phyloP scores from a whole-genome alignment of 2,113 vertebrate species.

The Eidolon helvum region DNA sequence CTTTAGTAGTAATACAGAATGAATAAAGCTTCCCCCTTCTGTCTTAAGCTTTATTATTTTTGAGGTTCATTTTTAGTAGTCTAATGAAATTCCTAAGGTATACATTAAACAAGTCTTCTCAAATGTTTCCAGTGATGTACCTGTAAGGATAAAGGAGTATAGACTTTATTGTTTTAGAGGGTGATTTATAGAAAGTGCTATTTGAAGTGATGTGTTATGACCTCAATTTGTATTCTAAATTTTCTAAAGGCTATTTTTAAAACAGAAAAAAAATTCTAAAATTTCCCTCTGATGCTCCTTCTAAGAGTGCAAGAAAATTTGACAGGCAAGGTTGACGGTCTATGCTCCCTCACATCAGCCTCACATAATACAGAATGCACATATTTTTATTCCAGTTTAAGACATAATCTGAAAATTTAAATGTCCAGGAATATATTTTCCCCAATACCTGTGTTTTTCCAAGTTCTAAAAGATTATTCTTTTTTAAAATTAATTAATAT shows the following conservation, averaged over 20 bases:
- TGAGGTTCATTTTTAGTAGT: not conserved
- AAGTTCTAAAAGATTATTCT: not conserved
- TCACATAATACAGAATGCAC: not conserved
- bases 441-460: not conserved
- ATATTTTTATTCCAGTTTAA: not conserved
- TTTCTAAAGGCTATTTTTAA: not conserved
- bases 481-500: too few relatives aligned
- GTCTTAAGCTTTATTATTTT: not conserved
- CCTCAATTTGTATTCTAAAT: not conserved
- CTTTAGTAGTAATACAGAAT: not conserved
- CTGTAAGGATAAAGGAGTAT: not conserved
- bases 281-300: not conserved
- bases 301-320: not conserved
- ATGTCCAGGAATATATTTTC: not conserved
- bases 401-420: not conserved
- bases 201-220: not conserved
- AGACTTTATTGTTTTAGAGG: not conserved
- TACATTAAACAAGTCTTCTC: not conserved
- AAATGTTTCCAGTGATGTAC: not conserved
- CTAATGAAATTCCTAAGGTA: not conserved
- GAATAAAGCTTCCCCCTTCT: not conserved
- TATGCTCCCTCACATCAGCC: not conserved
- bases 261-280: not conserved
- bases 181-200: not conserved
- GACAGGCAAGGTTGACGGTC: not conserved